phyloP scores from a whole-genome alignment of 2,888 invertebrate genomes.

The Brachyptera risi region DNA sequence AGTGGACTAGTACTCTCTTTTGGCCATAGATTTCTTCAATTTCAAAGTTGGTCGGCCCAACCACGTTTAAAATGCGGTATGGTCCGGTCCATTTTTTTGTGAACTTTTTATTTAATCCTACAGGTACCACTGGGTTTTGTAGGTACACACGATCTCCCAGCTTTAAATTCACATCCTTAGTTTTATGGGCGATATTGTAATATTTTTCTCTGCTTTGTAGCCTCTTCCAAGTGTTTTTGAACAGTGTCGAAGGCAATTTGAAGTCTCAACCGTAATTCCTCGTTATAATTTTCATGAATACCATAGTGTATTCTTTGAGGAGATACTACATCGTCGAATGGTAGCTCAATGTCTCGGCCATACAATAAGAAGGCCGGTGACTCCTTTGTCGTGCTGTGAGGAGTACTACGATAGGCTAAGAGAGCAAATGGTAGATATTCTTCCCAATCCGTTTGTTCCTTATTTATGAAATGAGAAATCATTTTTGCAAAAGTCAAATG shows the following conservation, averaged over 20 bases:
- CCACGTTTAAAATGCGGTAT: not conserved
- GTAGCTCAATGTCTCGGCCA: not conserved
- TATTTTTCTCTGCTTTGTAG: not conserved
- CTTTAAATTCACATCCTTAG: not conserved
- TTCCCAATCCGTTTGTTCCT: not conserved
- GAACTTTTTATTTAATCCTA: not conserved
- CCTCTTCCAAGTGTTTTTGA: not conserved
- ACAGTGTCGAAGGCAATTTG: not conserved
- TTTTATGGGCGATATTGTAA: not conserved
- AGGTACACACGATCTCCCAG: not conserved
- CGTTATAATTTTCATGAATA: not conserved
- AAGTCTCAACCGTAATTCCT: not conserved
- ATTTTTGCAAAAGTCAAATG: not conserved
- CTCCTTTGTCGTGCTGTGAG: not conserved
- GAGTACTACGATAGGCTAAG: not conserved
- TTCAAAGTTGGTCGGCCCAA: too few species aligned
- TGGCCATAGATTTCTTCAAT: not conserved
- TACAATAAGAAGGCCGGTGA: not conserved
- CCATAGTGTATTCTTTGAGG: not conserved
- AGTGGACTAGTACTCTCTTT: not conserved
- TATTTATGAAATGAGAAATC: not conserved
- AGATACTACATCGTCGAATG: not conserved
- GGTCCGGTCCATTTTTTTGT: not conserved
- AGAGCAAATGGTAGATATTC: not conserved
- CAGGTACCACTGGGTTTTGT: not conserved